Percentiles rank a stretch among this genome's conserved stretches.
phyloP scores from a whole-genome alignment of 2,888 invertebrate species.

The Leptinotarsa rubiginosa region DNA sequence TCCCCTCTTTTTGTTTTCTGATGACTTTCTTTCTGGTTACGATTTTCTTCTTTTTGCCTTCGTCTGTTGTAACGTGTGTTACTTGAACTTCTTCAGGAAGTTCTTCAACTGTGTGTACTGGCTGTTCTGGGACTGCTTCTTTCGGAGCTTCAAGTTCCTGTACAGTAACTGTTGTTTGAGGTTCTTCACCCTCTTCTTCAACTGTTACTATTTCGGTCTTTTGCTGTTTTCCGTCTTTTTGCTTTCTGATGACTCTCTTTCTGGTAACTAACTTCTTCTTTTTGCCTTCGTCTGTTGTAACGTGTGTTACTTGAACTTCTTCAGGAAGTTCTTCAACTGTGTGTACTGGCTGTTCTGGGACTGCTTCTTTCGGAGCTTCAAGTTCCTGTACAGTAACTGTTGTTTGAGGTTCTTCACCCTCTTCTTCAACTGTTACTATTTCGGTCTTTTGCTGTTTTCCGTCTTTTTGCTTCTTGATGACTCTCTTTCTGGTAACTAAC shows the following conservation, averaged over 20 bases:
- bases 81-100: slow-evolving; percentile 61
- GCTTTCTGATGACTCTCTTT: slow-evolving; percentile 65
- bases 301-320: slow-evolving; percentile 53
- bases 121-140: slow-evolving; percentile 55
- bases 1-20: slow-evolving; percentile 60
- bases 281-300: slow-evolving; percentile 37
- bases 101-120: slow-evolving; percentile 57
- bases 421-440: slow-evolving; percentile 50
- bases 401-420: slow-evolving; percentile 53
- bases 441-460: slow-evolving; percentile 54
- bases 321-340: slow-evolving; percentile 63
- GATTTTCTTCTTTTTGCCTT: slow-evolving; percentile 48
- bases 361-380: slow-evolving; percentile 63
- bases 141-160: slow-evolving; percentile 63
- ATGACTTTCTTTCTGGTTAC: slow-evolving; percentile 63
- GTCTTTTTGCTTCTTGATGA: slow-evolving; percentile 63
- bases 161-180: slow-evolving; percentile 30
- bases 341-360: slow-evolving; percentile 48
- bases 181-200: slow-evolving; percentile 59
- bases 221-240: slow-evolving; percentile 56
- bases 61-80: slow-evolving; percentile 29
- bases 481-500: slow-evolving; percentile 61
- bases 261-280: slow-evolving; percentile 58
- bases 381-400: slow-evolving; percentile 53
- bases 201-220: slow-evolving; percentile 38